Evolutionary conservation across 92 coral and sea anemone species (phyloP).

Genomic region (Porites lobata): DNA sequence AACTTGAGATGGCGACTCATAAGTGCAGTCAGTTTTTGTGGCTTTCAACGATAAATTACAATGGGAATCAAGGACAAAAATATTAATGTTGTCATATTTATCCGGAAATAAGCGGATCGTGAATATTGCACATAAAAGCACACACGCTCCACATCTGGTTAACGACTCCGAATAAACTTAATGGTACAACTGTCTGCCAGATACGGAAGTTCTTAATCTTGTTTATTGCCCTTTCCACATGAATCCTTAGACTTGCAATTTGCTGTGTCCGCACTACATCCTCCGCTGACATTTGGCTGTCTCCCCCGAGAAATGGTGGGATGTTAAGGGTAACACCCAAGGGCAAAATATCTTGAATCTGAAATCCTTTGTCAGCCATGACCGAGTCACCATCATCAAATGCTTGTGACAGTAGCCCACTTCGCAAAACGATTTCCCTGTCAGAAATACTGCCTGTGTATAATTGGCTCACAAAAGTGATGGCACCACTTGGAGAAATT

Average conservation of each 20-base stretch:
- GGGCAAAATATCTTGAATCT: conserved; percentile 62
- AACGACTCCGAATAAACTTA: conserved; percentile 48
- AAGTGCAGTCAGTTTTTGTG: too few species aligned
- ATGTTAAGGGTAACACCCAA: conserved; percentile 61
- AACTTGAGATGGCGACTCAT: too few species aligned
- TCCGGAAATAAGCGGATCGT: conserved; percentile 42
- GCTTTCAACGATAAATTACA: too few species aligned
- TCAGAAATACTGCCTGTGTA: conserved; percentile 62
- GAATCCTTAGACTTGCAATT: conserved; percentile 37
- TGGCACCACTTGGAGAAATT: conserved; percentile 62
- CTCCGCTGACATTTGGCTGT: conserved; percentile 61
- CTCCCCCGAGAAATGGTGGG: conserved; percentile 65
- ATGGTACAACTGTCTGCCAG: conserved; percentile 44
- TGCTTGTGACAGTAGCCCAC: conserved; percentile 60
- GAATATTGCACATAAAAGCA: conserved; percentile 46
- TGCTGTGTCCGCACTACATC: conserved; percentile 56
- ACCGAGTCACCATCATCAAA: conserved; percentile 62
- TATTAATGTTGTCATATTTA: too few species aligned
- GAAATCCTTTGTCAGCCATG: conserved; percentile 73
- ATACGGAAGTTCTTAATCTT: conserved; percentile 45
- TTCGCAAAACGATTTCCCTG: conserved; percentile 65
- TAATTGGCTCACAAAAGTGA: conserved; percentile 52
- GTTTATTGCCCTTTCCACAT: conserved; percentile 47
- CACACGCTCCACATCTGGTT: conserved; percentile 59
- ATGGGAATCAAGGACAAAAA: too few species aligned